Conservation (phyloP, 64 coral and sea anemone genomes). For the Stichodactyla helianthus region DNA sequence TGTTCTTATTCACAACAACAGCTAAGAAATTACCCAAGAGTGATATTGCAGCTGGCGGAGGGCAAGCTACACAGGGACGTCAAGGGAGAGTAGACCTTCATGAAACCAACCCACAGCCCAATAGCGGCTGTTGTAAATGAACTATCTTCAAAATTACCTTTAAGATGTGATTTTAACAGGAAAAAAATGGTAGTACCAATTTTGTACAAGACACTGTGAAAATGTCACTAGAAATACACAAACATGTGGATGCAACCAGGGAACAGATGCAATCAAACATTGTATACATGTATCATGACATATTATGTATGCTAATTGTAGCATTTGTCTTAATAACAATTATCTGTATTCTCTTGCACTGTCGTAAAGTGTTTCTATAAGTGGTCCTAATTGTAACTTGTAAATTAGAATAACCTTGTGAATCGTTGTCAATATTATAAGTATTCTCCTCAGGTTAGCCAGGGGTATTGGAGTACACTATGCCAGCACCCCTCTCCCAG, state of each 20-base stretch:
- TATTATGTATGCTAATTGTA: background rate
- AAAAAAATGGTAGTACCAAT: slow-evolving; percentile 24
- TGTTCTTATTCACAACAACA: slow-evolving; percentile 13
- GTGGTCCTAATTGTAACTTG: slow-evolving; percentile 6
- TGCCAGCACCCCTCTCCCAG: background rate
- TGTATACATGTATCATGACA: background rate
- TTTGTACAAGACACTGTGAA: slow-evolving; percentile 13
- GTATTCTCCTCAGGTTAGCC: background rate
- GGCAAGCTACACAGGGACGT: slow-evolving; percentile 39
- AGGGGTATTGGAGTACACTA: background rate
- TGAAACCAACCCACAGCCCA: slow-evolving; percentile 68
- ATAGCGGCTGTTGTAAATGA: slow-evolving; percentile 95
- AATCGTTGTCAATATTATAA: background rate
- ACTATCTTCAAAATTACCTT: background rate
- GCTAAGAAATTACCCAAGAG: slow-evolving; percentile 99
- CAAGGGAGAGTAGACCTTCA: slow-evolving; percentile 80
- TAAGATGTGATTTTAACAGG: slow-evolving; percentile 24
- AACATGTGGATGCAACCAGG: slow-evolving; percentile 6
- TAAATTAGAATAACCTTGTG: slow-evolving; percentile 6
- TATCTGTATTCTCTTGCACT: slow-evolving; percentile 6
- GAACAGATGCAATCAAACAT: background rate
- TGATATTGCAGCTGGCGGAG: slow-evolving; percentile 65
- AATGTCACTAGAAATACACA: slow-evolving; percentile 23
- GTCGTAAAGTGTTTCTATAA: background rate
- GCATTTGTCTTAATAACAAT: background rate